A percentile compares a stretch with the other conserved stretches of the same genome.
Evolutionary conservation across 1,140 invertebrate species (phyloP).

Genomic region (Drosophila prosaltans): DNA sequence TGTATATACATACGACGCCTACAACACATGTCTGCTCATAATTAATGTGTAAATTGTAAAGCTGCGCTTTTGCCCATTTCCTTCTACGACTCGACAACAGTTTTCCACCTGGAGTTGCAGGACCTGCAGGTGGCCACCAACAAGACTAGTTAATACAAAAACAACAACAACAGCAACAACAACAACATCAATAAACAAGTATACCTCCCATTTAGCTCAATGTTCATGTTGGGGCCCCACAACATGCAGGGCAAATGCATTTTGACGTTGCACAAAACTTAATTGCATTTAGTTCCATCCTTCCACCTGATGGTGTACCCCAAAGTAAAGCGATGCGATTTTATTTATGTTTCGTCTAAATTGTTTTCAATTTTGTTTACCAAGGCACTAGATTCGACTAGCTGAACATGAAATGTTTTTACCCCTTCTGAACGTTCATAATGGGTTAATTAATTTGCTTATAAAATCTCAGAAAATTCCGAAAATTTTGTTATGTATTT

Average conservation of each 20-base stretch:
- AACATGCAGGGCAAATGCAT: conserved; percentile 47
- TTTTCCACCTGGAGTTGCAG: not conserved
- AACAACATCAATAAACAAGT: conserved; percentile 71
- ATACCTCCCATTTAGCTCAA: conserved; percentile 12
- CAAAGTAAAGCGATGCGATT: conserved; percentile 11
- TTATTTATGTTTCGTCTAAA: conserved; percentile 6
- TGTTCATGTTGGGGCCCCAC: conserved; percentile 21
- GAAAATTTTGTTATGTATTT: too few relatives aligned
- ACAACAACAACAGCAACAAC: conserved; percentile 53
- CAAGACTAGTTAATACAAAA: conserved; percentile 65
- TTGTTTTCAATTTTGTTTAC: conserved; percentile 9
- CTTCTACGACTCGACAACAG: conserved; percentile 50
- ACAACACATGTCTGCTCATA: conserved; percentile 81
- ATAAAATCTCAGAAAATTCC: too few relatives aligned
- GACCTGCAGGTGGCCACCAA: not conserved
- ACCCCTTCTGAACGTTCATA: not conserved
- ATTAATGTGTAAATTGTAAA: conserved; percentile 82
- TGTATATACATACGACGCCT: conserved; percentile 50
- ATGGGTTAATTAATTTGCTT: not conserved
- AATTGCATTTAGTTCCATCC: conserved; percentile 66
- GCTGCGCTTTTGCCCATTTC: conserved; percentile 57
- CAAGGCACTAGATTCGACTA: not conserved
- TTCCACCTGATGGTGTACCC: conserved; percentile 28
- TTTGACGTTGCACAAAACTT: conserved; percentile 66
- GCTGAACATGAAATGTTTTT: not conserved